Evolutionary conservation across 2,113 vertebrate genomes (phyloP).

Genomic region (Acanthochromis polyacanthus): DNA sequence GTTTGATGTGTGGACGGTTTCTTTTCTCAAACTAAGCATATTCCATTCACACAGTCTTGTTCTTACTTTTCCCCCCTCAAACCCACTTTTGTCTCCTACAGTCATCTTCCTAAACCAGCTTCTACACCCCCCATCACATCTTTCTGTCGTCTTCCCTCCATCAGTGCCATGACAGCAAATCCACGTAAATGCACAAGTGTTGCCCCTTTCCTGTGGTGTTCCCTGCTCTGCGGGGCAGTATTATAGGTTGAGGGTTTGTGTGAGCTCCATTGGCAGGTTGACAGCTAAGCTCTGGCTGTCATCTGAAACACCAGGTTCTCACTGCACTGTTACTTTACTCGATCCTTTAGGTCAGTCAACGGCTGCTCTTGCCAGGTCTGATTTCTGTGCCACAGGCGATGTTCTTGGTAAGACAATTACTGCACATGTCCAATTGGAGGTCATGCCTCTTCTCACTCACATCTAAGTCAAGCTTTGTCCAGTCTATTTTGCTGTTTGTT

Average conservation of each 20-base stretch:
- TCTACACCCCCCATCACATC: conserved; percentile 2
- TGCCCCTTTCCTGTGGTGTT: conserved; percentile 29
- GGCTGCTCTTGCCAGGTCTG: conserved; percentile 13
- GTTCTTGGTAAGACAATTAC: conserved; percentile 20
- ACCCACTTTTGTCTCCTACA: neutral
- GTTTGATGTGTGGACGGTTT: conserved; percentile 6
- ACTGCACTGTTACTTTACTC: neutral
- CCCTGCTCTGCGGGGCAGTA: conserved; percentile 26
- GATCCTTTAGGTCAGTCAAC: conserved; percentile 18
- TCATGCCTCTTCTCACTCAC: neutral
- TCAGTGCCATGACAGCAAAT: conserved; percentile 52
- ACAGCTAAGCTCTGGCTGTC: conserved; percentile 53
- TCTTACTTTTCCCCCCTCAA: neutral
- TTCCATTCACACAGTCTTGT: neutral
- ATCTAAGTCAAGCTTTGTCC: conserved; percentile 17
- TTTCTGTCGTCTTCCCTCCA: conserved; percentile 27
- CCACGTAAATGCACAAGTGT: conserved; percentile 33
- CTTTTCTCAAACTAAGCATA: conserved; percentile 30
- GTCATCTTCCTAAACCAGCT: conserved; percentile 8
- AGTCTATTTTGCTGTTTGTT: conserved; percentile 22
- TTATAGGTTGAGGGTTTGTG: conserved; percentile 13
- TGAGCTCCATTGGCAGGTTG: conserved; percentile 48
- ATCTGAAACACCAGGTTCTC: conserved; percentile 36
- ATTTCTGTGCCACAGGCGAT: conserved; percentile 6
- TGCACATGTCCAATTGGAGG: neutral